These are phyloP conservation scores for Cataglyphis hispanica DNA, from an alignment of 1,140 invertebrate species.

Conservation along the genomic window DNA sequence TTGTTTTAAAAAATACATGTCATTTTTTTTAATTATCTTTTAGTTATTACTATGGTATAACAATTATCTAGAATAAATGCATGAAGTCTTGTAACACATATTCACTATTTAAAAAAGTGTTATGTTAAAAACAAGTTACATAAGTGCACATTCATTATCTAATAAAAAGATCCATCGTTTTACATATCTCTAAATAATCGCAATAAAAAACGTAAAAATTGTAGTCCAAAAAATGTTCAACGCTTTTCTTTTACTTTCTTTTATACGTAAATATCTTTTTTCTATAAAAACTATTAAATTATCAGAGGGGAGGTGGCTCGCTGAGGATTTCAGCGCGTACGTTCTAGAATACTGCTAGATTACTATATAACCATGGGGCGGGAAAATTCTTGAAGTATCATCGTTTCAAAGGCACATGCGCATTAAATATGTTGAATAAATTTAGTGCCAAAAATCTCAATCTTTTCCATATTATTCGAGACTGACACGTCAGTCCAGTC, in stretches of 20 bases:
- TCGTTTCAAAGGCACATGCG: too few species aligned
- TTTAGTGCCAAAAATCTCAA: too few species aligned
- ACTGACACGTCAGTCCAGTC: too few species aligned
- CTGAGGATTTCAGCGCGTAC: constrained; percentile 55
- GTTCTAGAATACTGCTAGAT: constrained; percentile 80
- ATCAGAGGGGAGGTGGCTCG: not conserved
- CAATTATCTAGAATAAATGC: constrained; percentile 61
- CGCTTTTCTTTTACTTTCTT: not conserved
- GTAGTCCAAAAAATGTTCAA: not conserved
- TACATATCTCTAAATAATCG: not conserved
- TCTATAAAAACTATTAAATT: constrained; percentile 22
- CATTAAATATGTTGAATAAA: too few species aligned
- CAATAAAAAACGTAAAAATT: not conserved
- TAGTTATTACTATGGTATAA: constrained; percentile 78
- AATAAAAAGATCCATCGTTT: constrained; percentile 34
- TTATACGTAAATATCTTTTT: not conserved
- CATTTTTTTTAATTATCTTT: constrained; percentile 64
- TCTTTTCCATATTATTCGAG: too few species aligned
- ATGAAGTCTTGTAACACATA: constrained; percentile 51
- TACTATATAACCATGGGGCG: too few species aligned
- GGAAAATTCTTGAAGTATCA: too few species aligned
- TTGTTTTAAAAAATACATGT: constrained; percentile 84
- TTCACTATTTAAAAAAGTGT: constrained; percentile 41
- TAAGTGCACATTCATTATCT: constrained; percentile 52
- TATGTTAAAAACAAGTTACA: not conserved